Evolutionary conservation across 2,797 vertebrate genomes (phyloP).

Genomic region (Epinephelus malabaricus): DNA sequence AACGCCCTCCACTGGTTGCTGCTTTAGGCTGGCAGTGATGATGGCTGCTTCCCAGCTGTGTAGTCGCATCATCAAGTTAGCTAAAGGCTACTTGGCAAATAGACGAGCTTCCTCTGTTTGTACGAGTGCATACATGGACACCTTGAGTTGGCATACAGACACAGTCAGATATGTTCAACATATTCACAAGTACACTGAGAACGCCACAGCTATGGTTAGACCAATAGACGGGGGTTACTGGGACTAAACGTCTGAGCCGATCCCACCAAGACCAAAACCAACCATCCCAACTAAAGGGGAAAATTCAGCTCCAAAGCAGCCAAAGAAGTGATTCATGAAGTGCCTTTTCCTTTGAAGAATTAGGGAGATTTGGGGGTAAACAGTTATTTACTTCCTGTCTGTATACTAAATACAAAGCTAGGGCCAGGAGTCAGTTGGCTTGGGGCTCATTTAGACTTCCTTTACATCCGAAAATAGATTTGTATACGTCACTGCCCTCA

Average conservation of each 20-base stretch:
- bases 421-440: no score
- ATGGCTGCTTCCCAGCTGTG: constrained; percentile 63
- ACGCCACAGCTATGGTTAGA: constrained; percentile 44
- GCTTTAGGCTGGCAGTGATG: constrained; percentile 76
- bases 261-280: no score
- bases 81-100: constrained; percentile 78
- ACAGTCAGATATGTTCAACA: constrained; percentile 45
- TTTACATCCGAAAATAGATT: no score
- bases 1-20: constrained; percentile 47
- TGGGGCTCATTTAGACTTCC: no score
- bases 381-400: no score
- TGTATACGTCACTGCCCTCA: no score
- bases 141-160: constrained; percentile 58
- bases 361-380: no score
- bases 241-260: no score
- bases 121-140: neutral
- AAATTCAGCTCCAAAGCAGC: neutral
- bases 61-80: constrained; percentile 59
- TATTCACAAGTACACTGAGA: constrained; percentile 39
- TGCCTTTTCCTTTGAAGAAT: no score
- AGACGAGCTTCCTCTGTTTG: constrained; percentile 34
- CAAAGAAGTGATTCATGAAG: neutral
- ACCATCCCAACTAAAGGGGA: neutral
- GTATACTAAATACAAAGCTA: neutral
- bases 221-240: neutral